Base-by-base conservation (phyloP, 2,113 vertebrate species). In the Alouatta palliata region DNA sequence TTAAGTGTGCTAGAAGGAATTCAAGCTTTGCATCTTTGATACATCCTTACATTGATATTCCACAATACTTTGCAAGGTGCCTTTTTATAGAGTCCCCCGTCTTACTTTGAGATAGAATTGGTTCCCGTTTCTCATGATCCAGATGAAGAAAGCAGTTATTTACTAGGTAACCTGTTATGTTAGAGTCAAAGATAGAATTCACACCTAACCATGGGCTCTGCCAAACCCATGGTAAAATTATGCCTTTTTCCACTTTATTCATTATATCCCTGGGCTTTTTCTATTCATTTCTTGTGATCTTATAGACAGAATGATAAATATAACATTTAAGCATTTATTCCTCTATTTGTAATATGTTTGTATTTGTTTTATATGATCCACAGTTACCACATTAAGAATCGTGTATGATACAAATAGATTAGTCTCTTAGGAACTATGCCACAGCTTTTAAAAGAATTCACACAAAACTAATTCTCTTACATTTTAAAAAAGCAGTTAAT, bases 351-450 rank as follows among this genome's bases (percentile, higher is more conserved):
- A 68, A 52, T 73, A 0, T 61, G 25, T 87, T 97, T 97, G 94
- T 84, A 49, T 49, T 92, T 89, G 27, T 27, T 71, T 87, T 95
- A 68, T 82, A 43, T 97, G 20, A 92, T 84, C 10, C 58, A 81
- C 20, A 52, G 14, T 90, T 90, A 45, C 40, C 83, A 37, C 73
- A 40, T 97, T 80, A 97, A 80, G 93, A 97, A 94, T 94, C 93
- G 71, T 95, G 35, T 91, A 16, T 71, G 58, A 25, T 90, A 89
- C 76, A 97, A 70, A 79, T 87, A 82, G n/a, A 80, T 80, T 64
- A 75, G 21, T 88, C 35, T 30, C 14, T 92, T 85, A 58, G 68
- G 20, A 87, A 73, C n/a, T 76, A 5, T 73, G 43, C 61, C 68
- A 56, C 23, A 77, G n/a, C 92, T 95, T 94, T 95, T 86, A 16